Evolutionary conservation across 2,113 vertebrate species (phyloP), one percentile per base, ranked within the genome.

Genomic region (Azemiops feae): DNA sequence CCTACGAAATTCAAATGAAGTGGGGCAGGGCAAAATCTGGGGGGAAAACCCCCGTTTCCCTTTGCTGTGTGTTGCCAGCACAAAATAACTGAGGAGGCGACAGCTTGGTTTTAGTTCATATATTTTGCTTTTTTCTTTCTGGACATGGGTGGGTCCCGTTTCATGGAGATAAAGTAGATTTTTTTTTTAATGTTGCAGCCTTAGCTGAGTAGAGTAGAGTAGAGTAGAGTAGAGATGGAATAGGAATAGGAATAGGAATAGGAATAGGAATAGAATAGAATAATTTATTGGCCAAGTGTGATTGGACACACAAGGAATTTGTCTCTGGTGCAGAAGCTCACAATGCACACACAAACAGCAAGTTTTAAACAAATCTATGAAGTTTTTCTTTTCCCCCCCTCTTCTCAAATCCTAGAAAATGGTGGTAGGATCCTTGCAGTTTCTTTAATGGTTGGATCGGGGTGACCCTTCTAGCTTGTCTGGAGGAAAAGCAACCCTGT

Each of bases 371-470:
- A 10, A 50, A 50, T 50, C 7, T 50, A 8, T 50, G 47, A 50
- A 50, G 47, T 50, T 50, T 55, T 18, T 54, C 18, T 45, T 85
- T 3, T 18, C 14, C 16, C 11, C n/a, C 7, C 22, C 34, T 25
- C 43, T 10, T 8, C 60, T 64, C 27, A 52, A 87, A 87, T 2
- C 86, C 47, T 52, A 6, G 27, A 47, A 27, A 14, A 14, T 12
- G 3, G 47, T 11, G 0, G 81, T 85, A 20, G 39, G 81, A 9
- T 43, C 34, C 3, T 18, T 39, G 7, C 18, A 9, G 18, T 5
- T 43, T 7, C 5, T 85, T 23, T 2, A 7, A 22, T 0, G 0
- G 20, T 27, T 81, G 20, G 47, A 0, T 11, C 4, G 20, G 2
- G 47, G 20, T 14, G 20, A 12, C 4, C 23, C 25, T 47, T 87